Evolutionary conservation across 2,797 vertebrate species (phyloP), one percentile per base, ranked within the genome.

Genomic region (Sardinella longiceps): DNA sequence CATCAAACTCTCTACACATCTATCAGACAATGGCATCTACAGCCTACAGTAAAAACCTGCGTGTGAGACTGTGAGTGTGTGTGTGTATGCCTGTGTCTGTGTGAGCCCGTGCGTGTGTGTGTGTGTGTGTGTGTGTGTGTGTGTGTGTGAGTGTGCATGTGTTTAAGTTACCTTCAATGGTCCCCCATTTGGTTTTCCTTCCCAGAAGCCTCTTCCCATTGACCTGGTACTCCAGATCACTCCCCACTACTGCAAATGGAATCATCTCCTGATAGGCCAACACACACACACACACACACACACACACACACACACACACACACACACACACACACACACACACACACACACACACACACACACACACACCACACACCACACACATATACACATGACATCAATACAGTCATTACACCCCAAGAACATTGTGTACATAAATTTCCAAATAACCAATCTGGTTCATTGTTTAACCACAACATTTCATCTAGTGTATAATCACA

Each of bases 161-260:
- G 33, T 46, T 37, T 25, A 10, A 18, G 30, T 91, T 94, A 97
- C 97, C 97, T 97, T 97, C 96, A 45, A 97, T 96, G 90, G 95
- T 97, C 86, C 97, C 97, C 96, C 97, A 97, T 80, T 96, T 96
- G 87, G 96, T 97, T 91, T 97, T 97, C 86, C 97, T 94, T 28
- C 97, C 96, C 45, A 97, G 95, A 90, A 97, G 95, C 89, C 95
- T 91, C 90, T 95, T 96, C 88, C 97, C 97, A 0, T 97, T 97
- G 85, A 97, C 95, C 88, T 97, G 97, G 88, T 97, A 97, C 87
- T 97, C 96, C 51, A 96, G 96, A 91, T 97, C 96, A 83, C 97
- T 97, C 89, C 97, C 97, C 86, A 97, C 97, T 89, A 97, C 96
- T 0, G 97, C 97, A 86, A 97, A 97, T 0, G 96, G 97, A 88